Evolutionary conservation across 2,113 vertebrate genomes (phyloP).

Genomic region (Pleuronectes platessa): DNA sequence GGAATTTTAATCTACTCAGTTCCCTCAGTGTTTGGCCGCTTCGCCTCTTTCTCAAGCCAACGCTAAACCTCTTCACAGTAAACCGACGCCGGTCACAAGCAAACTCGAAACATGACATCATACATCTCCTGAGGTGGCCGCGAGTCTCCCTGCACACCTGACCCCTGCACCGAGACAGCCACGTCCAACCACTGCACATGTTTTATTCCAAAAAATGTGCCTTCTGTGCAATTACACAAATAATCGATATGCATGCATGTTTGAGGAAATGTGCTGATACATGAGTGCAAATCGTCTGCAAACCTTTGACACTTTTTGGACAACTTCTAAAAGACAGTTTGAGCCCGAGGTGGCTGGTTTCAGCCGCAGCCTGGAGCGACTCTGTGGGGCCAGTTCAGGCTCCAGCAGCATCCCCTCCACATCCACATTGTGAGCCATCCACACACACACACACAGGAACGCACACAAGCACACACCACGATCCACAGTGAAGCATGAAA

Average conservation of each 20-base stretch:
- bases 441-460: background rate
- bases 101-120: constrained; percentile 82
- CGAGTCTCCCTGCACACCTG: constrained; percentile 33
- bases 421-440: no score
- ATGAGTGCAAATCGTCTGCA: constrained; percentile 9
- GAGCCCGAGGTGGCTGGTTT: background rate
- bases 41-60: constrained; percentile 76
- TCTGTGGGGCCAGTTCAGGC: background rate
- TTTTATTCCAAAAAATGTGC: background rate
- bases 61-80: constrained; percentile 77
- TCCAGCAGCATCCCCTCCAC: constrained; percentile 16
- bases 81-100: constrained; percentile 75
- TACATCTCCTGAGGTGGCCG: constrained; percentile 15
- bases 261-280: background rate
- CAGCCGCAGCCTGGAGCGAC: constrained; percentile 32
- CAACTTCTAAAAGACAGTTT: constrained; percentile 27
- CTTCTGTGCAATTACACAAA: background rate
- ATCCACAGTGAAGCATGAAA: constrained; percentile 1
- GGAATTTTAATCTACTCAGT: constrained; percentile 81
- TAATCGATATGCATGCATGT: background rate
- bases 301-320: constrained; percentile 10
- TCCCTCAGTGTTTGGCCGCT: constrained; percentile 64
- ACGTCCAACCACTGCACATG: background rate
- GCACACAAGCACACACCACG: background rate
- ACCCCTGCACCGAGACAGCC: background rate